Conservation (phyloP, 1,140 invertebrate species). For the Drosophila ercepeae region DNA sequence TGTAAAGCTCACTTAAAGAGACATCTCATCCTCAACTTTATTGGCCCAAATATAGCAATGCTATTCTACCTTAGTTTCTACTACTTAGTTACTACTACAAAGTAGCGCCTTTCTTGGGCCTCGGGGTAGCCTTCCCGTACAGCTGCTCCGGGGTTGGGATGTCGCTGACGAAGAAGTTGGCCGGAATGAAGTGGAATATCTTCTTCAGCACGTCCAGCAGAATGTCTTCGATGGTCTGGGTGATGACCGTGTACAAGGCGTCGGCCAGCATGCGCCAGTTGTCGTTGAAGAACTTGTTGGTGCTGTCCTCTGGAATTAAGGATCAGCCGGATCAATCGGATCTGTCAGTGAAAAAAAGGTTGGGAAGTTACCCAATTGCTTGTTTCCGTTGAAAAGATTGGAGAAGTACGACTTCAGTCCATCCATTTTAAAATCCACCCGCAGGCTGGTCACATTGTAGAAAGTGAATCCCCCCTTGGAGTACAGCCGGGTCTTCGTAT, state of each 20-base stretch:
- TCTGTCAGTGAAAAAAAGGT: too few species aligned
- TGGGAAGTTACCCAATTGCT: constrained; percentile 65
- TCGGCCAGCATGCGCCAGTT: constrained; percentile 88
- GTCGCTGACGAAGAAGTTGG: constrained; percentile 87
- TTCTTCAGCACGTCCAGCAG: constrained; percentile 87
- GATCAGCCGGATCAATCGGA: neutral
- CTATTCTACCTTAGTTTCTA: neutral
- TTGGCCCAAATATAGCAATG: constrained; percentile 16
- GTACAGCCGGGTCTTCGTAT: constrained; percentile 86
- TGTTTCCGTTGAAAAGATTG: constrained; percentile 80
- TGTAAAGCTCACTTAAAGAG: neutral
- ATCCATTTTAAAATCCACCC: constrained; percentile 78
- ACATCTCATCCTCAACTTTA: constrained; percentile 13
- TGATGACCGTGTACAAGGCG: constrained; percentile 87
- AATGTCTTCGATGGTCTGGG: constrained; percentile 88
- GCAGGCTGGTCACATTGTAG: constrained; percentile 86
- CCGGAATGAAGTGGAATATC: constrained; percentile 88
- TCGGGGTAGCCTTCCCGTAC: constrained; percentile 63
- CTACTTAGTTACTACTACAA: neutral
- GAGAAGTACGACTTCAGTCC: constrained; percentile 77
- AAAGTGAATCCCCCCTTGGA: constrained; percentile 86
- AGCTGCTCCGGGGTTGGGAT: constrained; percentile 83
- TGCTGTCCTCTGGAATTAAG: constrained; percentile 86
- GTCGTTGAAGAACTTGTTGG: constrained; percentile 88
- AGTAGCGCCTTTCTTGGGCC: constrained; percentile 26